phyloP scores from a whole-genome alignment of 2,888 invertebrate species.

The Phalera bucephala region DNA sequence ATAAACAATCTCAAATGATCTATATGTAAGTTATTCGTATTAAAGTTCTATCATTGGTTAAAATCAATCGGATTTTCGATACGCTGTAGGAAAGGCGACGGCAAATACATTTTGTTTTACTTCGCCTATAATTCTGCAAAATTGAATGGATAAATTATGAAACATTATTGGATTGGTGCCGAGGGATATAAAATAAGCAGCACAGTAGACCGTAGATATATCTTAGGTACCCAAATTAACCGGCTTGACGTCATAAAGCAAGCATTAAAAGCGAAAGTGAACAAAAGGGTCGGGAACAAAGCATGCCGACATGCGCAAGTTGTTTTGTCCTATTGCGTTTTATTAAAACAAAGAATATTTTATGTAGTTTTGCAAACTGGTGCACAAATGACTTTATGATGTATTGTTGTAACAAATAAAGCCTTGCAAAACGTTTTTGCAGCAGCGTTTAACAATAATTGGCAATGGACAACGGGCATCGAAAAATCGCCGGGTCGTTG shows the following conservation, averaged over 20 bases:
- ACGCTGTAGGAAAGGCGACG: too few species aligned
- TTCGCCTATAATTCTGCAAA: neutral
- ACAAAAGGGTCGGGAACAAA: conserved; percentile 58
- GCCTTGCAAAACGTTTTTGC: conserved; percentile 68
- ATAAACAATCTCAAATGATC: too few species aligned
- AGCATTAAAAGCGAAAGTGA: conserved; percentile 62
- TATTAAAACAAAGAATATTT: conserved; percentile 61
- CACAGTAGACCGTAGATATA: conserved; percentile 3
- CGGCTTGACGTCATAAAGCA: conserved; percentile 28
- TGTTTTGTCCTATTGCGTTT: conserved; percentile 64
- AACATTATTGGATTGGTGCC: neutral
- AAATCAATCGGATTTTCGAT: too few species aligned
- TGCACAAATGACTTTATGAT: conserved; percentile 64
- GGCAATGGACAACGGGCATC: conserved; percentile 55
- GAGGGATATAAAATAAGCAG: neutral
- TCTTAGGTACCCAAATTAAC: conserved; percentile 12
- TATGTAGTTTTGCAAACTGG: conserved; percentile 63
- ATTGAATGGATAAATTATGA: neutral
- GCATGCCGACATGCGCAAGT: conserved; percentile 64
- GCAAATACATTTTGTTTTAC: neutral
- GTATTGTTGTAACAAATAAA: conserved; percentile 54
- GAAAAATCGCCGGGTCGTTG: conserved; percentile 50
- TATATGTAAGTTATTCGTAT: too few species aligned
- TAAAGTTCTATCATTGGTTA: too few species aligned
- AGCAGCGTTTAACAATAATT: conserved; percentile 46